Evolutionary conservation across 64 coral and sea anemone genomes (phyloP).

Genomic region (Hydrozoanthus tunicans): DNA sequence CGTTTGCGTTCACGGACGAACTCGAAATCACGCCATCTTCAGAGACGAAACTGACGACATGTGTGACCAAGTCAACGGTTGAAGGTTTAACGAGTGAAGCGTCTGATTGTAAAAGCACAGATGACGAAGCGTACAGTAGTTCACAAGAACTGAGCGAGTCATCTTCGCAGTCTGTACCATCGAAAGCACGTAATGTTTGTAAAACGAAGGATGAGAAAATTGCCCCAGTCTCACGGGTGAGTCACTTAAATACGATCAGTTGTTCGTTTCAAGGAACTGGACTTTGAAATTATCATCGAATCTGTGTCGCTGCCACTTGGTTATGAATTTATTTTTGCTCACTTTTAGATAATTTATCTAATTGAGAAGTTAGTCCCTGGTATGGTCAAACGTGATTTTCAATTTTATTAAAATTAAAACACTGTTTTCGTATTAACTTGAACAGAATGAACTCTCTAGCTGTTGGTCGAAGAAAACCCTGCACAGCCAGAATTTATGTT

Average conservation of each 20-base stretch:
- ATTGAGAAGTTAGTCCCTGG: too few species aligned
- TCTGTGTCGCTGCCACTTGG: too few species aligned
- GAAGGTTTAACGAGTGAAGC: constrained; percentile 23
- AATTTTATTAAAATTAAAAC: too few species aligned
- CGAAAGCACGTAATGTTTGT: constrained; percentile 5
- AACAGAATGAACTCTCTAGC: too few species aligned
- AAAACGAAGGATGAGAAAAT: constrained; percentile 50
- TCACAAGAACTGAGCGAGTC: constrained; percentile 82
- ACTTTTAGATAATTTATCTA: background rate
- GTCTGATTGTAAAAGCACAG: constrained; percentile 82
- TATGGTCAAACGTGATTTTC: too few species aligned
- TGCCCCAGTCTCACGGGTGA: constrained; percentile 29
- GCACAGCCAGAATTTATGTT: too few species aligned
- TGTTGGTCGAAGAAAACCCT: too few species aligned
- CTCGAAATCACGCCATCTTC: constrained; percentile 62
- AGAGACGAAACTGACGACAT: constrained; percentile 15
- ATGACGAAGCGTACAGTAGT: constrained; percentile 95
- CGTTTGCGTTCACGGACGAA: constrained; percentile 81
- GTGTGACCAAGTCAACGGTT: constrained; percentile 23
- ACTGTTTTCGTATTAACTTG: too few species aligned
- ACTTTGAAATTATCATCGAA: background rate
- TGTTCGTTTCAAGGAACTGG: constrained; percentile 1
- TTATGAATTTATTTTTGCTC: background rate
- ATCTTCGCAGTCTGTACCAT: constrained; percentile 11
- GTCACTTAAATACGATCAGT: background rate